A percentile compares a stretch with the other conserved stretches of the same genome.
phyloP scores from a whole-genome alignment of 2,888 invertebrate species.

The Parnassius smintheus region DNA sequence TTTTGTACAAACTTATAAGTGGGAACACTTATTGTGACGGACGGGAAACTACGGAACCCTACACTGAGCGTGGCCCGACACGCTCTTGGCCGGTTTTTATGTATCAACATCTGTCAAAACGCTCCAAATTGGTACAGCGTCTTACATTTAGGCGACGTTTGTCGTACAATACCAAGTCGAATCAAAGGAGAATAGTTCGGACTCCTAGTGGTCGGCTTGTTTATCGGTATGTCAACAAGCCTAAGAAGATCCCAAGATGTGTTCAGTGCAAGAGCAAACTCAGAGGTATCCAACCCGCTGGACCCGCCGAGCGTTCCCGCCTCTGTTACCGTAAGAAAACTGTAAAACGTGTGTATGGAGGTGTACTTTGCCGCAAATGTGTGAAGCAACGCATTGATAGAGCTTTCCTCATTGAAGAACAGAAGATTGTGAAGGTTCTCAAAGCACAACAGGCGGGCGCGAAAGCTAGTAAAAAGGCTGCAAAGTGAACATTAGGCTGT shows the following conservation, averaged over 20 bases:
- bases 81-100: too few relatives aligned
- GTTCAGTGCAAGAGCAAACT: slow-evolving; percentile 98
- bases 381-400: slow-evolving; percentile 98
- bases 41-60: too few relatives aligned
- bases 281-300: slow-evolving; percentile 96
- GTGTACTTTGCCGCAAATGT: slow-evolving; percentile 97
- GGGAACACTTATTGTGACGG: too few relatives aligned
- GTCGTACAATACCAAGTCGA: too few relatives aligned
- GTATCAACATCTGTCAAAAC: too few relatives aligned
- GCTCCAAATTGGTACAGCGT: too few relatives aligned
- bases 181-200: slow-evolving; percentile 81
- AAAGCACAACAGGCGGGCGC: slow-evolving; percentile 90
- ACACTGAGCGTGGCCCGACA: too few relatives aligned
- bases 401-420: slow-evolving; percentile 99
- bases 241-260: slow-evolving; percentile 98
- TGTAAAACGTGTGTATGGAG: slow-evolving; percentile 98
- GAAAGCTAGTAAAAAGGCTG: slow-evolving; percentile 53
- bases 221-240: slow-evolving; percentile 98
- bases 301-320: slow-evolving; percentile 95
- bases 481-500: slow-evolving; percentile 62
- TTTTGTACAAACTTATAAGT: too few relatives aligned
- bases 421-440: slow-evolving; percentile 98
- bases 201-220: slow-evolving; percentile 99
- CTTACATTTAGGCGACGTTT: too few relatives aligned
- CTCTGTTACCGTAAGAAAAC: slow-evolving; percentile 98